Conservation (phyloP, 2,797 vertebrate genomes). For the Centroberyx gerrardi region DNA sequence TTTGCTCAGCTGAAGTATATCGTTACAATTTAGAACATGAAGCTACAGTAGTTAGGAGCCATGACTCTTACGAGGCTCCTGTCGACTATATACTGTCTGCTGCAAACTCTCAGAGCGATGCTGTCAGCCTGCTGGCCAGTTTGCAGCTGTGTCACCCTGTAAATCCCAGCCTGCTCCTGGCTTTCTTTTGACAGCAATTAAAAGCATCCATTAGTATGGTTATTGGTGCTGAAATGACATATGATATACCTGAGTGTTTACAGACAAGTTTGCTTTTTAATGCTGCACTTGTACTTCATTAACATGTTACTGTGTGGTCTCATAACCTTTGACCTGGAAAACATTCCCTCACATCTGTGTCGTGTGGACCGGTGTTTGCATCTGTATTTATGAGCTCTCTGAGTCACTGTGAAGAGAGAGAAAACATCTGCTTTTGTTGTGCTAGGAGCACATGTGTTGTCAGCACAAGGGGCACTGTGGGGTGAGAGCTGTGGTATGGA, state of each 20-base stretch:
- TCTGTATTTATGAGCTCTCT: slow-evolving; percentile 72
- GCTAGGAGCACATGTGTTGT: slow-evolving; percentile 52
- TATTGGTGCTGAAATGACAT: slow-evolving; percentile 13
- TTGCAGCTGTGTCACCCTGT: slow-evolving; percentile 56
- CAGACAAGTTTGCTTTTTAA: slow-evolving; percentile 31
- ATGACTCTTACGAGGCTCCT: slow-evolving; percentile 54
- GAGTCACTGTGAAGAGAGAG: slow-evolving; percentile 46
- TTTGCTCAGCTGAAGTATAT: slow-evolving; percentile 26
- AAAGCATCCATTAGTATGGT: slow-evolving; percentile 32
- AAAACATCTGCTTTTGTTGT: slow-evolving; percentile 75
- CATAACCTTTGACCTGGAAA: slow-evolving; percentile 53
- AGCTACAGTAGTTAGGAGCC: slow-evolving; percentile 49
- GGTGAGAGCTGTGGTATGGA: slow-evolving; percentile 21
- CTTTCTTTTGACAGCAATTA: slow-evolving; percentile 44
- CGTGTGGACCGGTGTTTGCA: slow-evolving; percentile 29
- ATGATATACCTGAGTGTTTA: slow-evolving; percentile 28
- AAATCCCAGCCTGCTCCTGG: slow-evolving; percentile 51
- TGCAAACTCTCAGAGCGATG: slow-evolving; percentile 56
- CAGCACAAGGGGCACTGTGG: slow-evolving; percentile 15
- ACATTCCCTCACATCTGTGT: slow-evolving; percentile 49
- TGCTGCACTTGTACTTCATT: slow-evolving; percentile 29
- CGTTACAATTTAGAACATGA: background rate
- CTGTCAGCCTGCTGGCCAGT: slow-evolving; percentile 54
- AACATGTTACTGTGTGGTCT: slow-evolving; percentile 52
- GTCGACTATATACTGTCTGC: slow-evolving; percentile 56